Base-by-base conservation (phyloP, 2,888 invertebrate species). In the Onthophagus sagittarius region DNA sequence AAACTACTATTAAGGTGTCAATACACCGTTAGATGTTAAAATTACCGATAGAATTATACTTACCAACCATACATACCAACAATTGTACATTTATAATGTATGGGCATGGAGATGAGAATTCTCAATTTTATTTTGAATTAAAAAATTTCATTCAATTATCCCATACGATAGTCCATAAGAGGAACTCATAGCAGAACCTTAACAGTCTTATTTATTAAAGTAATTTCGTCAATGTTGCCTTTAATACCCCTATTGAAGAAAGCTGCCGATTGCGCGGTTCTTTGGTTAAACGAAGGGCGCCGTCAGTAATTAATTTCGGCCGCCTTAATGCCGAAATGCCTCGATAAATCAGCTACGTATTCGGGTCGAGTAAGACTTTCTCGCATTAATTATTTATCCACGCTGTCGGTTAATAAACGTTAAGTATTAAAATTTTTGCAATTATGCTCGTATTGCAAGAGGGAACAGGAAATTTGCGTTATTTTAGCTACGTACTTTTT, bases 371-470 rank as follows among this genome's bases (percentile, higher is more conserved):
- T 7, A 32, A n/a, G 67, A 67, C 67, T 67, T 67, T 67, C 67
- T 67, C 67, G 67, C 67, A 67, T 67, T 67, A 67, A 67, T 67
- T 67, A 67, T 67, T 67, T 23, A 67, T 67, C 32, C n/a, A n/a
- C 32, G 23, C 23, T 67, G 32, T n/a, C 23, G 31, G 23, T 67
- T 67, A 67, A 67, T 67, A 23, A 67, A 32, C 67, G 67, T 32
- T 67, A 67, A 67, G 67, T 67, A 67, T 67, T 67, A n/a, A 67
- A 15, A 67, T 67, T 67, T 67, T 23, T 13, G 23, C 31, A 67
- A 67, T 67, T 67, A 67, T 9, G 64, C 15, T 64, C 14, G 67
- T 23, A 67, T 23, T 32, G 67, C 23, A 32, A 6, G 67, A 23
- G 67, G 32, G 31, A 67, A 67, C 67, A 67, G 67, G 67, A 67